These are phyloP conservation scores for Scyliorhinus canicula DNA, from an alignment of 2,797 vertebrate genomes.

Conservation along the genomic window DNA sequence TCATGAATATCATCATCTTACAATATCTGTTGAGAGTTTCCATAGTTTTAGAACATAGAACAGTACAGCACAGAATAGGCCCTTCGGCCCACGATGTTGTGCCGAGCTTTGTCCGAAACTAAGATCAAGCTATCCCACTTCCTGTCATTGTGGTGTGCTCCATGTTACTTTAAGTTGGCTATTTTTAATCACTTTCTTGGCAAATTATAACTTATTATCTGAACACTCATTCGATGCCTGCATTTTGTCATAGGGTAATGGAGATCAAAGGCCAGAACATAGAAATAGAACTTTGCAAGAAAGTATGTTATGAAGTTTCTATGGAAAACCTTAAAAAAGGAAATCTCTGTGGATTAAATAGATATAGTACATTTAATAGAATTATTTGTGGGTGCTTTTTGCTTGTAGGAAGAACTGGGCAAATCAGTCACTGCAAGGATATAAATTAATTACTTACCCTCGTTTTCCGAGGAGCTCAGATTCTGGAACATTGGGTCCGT, in stretches of 20 bases:
- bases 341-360: not conserved
- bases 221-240: not conserved
- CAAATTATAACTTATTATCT: not conserved
- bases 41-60: no score
- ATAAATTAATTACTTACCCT: constrained; percentile 64
- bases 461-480: constrained; percentile 71
- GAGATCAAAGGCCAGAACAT: not conserved
- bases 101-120: no score
- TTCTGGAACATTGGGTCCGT: constrained; percentile 77
- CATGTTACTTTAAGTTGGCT: not conserved
- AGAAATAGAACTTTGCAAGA: not conserved
- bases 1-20: not conserved
- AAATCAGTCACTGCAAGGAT: not conserved
- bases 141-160: no score
- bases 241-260: not conserved
- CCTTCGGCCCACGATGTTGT: no score
- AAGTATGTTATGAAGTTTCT: not conserved
- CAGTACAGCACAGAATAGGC: no score
- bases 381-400: not conserved
- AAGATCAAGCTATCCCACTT: no score
- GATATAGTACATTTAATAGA: not conserved
- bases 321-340: not conserved
- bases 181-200: not conserved
- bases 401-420: not conserved
- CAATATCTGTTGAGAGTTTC: not conserved